Evolutionary conservation across 2,113 vertebrate species (phyloP).

Genomic region (Sinocyclocheilus anshuiensis): DNA sequence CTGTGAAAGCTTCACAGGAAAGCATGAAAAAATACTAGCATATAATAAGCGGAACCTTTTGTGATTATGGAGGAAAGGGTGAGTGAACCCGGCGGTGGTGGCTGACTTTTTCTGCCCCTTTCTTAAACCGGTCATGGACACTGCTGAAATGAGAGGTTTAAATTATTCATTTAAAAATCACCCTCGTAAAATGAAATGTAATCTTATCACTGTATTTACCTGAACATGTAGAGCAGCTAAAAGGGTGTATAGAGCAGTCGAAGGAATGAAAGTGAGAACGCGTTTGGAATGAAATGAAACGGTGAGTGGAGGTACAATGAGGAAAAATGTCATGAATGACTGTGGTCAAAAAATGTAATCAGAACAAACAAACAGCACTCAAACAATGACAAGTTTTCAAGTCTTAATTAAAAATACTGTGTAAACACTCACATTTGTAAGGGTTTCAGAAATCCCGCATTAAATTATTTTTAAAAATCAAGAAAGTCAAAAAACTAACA

Average conservation of each 20-base stretch:
- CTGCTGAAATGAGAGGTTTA: not conserved
- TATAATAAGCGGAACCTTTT: constrained; percentile 21
- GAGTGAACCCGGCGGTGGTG: not conserved
- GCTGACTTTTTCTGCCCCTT: not conserved
- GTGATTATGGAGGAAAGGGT: constrained; percentile 1
- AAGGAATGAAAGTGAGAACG: not conserved
- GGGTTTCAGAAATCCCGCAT: too few species aligned
- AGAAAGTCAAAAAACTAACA: too few species aligned
- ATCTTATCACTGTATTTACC: constrained; percentile 23
- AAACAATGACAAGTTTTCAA: too few species aligned
- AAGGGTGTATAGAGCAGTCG: constrained; percentile 12
- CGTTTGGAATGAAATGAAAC: not conserved
- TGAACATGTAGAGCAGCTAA: not conserved
- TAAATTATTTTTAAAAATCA: too few species aligned
- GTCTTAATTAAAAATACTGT: too few species aligned
- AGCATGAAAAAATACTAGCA: not conserved
- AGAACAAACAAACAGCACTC: too few species aligned
- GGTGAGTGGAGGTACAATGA: too few species aligned
- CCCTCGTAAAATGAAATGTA: not conserved
- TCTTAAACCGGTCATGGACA: not conserved
- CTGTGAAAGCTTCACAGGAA: not conserved
- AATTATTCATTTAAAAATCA: not conserved
- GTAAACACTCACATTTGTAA: too few species aligned
- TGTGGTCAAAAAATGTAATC: too few species aligned
- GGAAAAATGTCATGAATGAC: too few species aligned